Evolutionary conservation across 1,140 invertebrate species (phyloP), one percentile per base, ranked within the genome.

Genomic region (Papilio glaucus): DNA sequence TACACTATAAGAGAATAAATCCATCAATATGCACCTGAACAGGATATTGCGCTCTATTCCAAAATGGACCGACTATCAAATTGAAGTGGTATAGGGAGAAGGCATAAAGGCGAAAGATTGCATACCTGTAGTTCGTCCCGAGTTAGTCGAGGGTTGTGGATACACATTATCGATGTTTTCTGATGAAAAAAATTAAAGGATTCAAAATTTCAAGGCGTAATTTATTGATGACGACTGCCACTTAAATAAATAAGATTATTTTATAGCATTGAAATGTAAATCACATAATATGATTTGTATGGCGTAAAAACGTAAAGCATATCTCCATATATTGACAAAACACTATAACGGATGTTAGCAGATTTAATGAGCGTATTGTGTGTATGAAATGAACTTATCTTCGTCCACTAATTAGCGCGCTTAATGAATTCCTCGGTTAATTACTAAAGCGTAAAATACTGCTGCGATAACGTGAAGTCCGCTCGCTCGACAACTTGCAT

Each of bases 81-180:
- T 81, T 72, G 72, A 79, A 81, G 73, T 78, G 74, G 73, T 75
- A 74, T 80, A 84, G 82, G 80, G 73, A 77, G 78, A 78, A 78
- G 72, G 80, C 63, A 82, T 80, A 79, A 80, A 78, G 78, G 80
- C 80, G 74, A 84, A 82, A 87, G 86, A 89, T 86, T 85, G 85
- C 86, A 87, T 89, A 87, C 87, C 87, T 89, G 87, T 84, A 78
- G 71, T 70, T 65, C 29, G 62, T 74, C 72, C 73, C 71, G 57
- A 72, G 42, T 45, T 33, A 12, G 7, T 67, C 18, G 75, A 85
- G 84, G 74, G 82, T 63, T 79, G 84, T 62, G 33, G 26, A 38
- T n/a, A 33, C 21, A 45, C 13, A n/a, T 29, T 75, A 60, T 84
- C 80, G 82, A 82, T 82, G 73, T 39, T 69, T 57, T 49, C n/a